phyloP scores from a whole-genome alignment of 2,797 vertebrate species.

The Eutrigla gurnardus region DNA sequence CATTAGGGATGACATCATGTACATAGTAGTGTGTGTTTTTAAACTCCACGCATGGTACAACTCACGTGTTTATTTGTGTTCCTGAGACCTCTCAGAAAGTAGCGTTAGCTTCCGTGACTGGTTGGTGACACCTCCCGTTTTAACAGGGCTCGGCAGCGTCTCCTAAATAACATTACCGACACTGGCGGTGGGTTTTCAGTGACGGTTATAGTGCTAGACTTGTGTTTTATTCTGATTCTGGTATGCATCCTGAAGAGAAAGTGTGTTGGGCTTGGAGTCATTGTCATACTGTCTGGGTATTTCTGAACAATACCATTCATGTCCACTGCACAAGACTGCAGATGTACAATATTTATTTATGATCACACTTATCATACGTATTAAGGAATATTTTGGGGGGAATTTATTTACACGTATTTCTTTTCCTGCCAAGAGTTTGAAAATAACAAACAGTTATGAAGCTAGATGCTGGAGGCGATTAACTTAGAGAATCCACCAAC shows the following conservation, averaged over 20 bases:
- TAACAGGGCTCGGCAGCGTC: conserved; percentile 26
- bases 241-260: background rate
- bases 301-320: background rate
- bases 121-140: conserved; percentile 45
- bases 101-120: conserved; percentile 30
- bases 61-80: background rate
- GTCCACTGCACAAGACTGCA: background rate
- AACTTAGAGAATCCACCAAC: background rate
- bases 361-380: background rate
- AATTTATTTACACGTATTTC: background rate
- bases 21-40: conserved; percentile 22
- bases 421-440: background rate
- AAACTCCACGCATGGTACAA: conserved; percentile 16
- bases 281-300: background rate
- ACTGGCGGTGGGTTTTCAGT: conserved; percentile 1
- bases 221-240: conserved; percentile 23
- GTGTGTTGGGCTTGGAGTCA: background rate
- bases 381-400: background rate
- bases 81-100: conserved; percentile 3
- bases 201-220: background rate
- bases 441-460: background rate
- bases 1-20: conserved; percentile 61
- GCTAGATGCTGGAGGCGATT: background rate
- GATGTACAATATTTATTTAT: background rate
- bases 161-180: conserved; percentile 29